phyloP scores from a whole-genome alignment of 2,113 vertebrate genomes.

The Ciconia boyciana region DNA sequence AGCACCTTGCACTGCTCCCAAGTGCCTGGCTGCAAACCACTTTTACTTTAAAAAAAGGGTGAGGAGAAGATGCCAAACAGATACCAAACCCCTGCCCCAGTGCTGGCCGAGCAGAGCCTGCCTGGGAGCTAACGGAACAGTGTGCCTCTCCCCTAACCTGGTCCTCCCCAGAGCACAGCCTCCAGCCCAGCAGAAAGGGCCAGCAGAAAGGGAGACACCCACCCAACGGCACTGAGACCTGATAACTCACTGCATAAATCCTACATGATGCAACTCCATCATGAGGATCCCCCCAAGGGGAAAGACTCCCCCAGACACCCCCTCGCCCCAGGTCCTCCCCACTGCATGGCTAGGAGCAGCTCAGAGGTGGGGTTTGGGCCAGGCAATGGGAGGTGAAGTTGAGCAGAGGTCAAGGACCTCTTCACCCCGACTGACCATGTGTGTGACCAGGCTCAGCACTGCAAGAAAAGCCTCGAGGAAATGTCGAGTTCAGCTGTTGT shows the following conservation, averaged over 20 bases:
- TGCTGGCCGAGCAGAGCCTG: background rate
- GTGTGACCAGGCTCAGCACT: background rate
- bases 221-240: background rate
- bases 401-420: background rate
- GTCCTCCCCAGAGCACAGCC: background rate
- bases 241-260: background rate
- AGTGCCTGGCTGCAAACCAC: background rate
- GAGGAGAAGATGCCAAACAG: background rate
- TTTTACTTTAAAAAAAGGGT: background rate
- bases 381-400: background rate
- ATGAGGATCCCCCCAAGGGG: background rate
- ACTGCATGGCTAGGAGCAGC: background rate
- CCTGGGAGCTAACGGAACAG: fast-evolving
- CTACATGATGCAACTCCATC: background rate
- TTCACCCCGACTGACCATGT: fast-evolving
- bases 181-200: background rate
- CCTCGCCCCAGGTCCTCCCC: too few relatives aligned
- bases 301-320: background rate
- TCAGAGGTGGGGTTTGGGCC: background rate
- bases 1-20: background rate
- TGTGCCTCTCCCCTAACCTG: fast-evolving
- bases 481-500: background rate
- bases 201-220: background rate
- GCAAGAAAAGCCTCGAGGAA: background rate
- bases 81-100: background rate